Percentiles rank a stretch among this genome's conserved stretches.
These are phyloP conservation scores for Macroramphosus scolopax DNA, from an alignment of 2,797 vertebrate genomes.

Conservation along the genomic window DNA sequence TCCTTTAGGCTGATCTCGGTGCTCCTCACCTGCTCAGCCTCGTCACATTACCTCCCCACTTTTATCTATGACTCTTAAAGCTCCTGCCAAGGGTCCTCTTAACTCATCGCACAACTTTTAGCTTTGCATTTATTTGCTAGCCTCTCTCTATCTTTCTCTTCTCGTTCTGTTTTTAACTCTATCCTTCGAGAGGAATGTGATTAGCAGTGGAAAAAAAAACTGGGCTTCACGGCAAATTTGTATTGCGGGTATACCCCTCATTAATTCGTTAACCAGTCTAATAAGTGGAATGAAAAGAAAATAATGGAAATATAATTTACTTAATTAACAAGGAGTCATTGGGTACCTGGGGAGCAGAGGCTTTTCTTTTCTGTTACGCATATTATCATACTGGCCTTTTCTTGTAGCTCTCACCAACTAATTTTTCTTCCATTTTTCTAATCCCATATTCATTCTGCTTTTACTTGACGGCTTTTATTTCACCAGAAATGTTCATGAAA, in stretches of 20 bases:
- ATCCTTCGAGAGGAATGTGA: constrained; percentile 57
- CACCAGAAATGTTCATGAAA: no score
- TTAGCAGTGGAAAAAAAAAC: constrained; percentile 39
- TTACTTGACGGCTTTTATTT: no score
- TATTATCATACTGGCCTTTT: constrained; percentile 32
- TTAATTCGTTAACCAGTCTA: constrained; percentile 71
- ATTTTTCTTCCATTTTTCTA: no score
- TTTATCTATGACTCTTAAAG: constrained; percentile 74
- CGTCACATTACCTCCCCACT: constrained; percentile 69
- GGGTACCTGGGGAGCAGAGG: constrained; percentile 50
- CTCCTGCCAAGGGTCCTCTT: constrained; percentile 71
- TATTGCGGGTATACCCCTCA: constrained; percentile 60
- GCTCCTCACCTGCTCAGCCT: constrained; percentile 70
- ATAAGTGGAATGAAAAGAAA: constrained; percentile 71
- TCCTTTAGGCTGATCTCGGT: constrained; percentile 69
- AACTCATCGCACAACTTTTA: constrained; percentile 58
- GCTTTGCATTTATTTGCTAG: constrained; percentile 23
- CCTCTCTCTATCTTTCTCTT: constrained; percentile 11
- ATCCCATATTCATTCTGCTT: no score
- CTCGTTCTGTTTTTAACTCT: constrained; percentile 15
- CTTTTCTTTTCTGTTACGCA: constrained; percentile 40
- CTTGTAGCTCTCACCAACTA: no score
- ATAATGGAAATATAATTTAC: constrained; percentile 71
- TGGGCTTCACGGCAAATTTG: constrained; percentile 55
- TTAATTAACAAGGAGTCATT: constrained; percentile 62